Evolutionary conservation across 1,140 invertebrate species (phyloP).

Genomic region (Calliopsis andreniformis): DNA sequence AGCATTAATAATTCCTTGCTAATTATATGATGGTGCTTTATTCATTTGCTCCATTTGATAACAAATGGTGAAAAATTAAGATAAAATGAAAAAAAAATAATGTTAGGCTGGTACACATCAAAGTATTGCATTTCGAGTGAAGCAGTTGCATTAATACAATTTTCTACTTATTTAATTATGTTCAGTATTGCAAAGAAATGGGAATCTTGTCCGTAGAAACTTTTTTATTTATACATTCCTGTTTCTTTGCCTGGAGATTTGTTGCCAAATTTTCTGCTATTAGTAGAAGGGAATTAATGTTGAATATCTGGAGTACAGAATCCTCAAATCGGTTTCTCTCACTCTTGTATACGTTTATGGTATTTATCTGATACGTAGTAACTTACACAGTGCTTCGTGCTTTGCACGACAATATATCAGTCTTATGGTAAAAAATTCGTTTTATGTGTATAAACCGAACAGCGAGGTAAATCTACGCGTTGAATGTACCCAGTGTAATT

Average conservation of each 20-base stretch:
- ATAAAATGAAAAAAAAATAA: too few relatives aligned
- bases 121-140: too few relatives aligned
- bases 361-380: constrained; percentile 14
- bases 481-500: background rate
- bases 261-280: too few relatives aligned
- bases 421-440: constrained; percentile 32
- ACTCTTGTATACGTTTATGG: background rate
- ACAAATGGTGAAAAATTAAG: too few relatives aligned
- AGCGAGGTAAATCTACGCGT: background rate
- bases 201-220: too few relatives aligned
- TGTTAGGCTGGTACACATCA: too few relatives aligned
- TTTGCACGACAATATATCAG: constrained; percentile 10
- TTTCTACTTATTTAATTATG: too few relatives aligned
- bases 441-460: constrained; percentile 1
- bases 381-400: background rate
- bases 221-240: too few relatives aligned
- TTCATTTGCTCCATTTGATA: background rate
- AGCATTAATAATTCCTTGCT: background rate
- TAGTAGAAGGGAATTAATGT: too few relatives aligned
- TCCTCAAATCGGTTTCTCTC: background rate
- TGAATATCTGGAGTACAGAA: background rate
- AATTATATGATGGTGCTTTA: background rate
- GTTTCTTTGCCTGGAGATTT: too few relatives aligned
- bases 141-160: too few relatives aligned
- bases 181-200: too few relatives aligned